phyloP scores from a whole-genome alignment of 2,888 invertebrate species.

The Theristus sp. region DNA sequence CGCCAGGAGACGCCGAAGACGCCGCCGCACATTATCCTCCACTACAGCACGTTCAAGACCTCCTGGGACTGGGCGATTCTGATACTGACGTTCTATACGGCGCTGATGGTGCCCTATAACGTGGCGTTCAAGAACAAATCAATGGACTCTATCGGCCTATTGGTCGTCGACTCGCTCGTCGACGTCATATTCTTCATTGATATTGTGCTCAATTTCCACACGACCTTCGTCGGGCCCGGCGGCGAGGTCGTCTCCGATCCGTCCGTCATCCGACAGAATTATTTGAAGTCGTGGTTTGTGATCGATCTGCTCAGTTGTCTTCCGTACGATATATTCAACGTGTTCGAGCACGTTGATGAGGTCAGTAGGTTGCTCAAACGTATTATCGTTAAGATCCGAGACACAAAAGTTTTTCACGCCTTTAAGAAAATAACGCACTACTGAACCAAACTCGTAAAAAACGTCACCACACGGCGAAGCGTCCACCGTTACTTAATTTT shows the following conservation, averaged over 20 bases:
- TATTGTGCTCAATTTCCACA: slow-evolving; percentile 98
- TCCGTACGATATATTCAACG: slow-evolving; percentile 99
- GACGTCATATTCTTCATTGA: slow-evolving; percentile 99
- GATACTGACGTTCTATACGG: slow-evolving; percentile 97
- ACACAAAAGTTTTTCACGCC: neutral
- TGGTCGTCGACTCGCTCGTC: slow-evolving; percentile 56
- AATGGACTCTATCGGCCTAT: slow-evolving; percentile 28
- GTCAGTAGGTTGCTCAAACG: slow-evolving; percentile 11
- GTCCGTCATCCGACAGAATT: slow-evolving; percentile 92
- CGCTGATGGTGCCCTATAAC: slow-evolving; percentile 94
- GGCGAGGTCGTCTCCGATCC: slow-evolving; percentile 86
- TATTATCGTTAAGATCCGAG: too few relatives aligned
- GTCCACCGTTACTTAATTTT: too few relatives aligned
- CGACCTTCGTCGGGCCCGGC: slow-evolving; percentile 82
- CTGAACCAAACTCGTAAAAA: too few relatives aligned
- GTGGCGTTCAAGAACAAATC: slow-evolving; percentile 77
- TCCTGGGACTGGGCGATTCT: slow-evolving; percentile 98
- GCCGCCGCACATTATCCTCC: slow-evolving; percentile 93
- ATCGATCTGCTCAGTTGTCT: slow-evolving; percentile 95
- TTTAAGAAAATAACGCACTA: too few relatives aligned
- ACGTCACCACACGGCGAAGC: too few relatives aligned
- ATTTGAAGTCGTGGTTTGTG: slow-evolving; percentile 97
- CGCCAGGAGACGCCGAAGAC: slow-evolving; percentile 98
- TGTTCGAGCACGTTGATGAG: slow-evolving; percentile 94
- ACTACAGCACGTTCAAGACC: slow-evolving; percentile 87